These are phyloP conservation scores for Tringa solitaria DNA, from an alignment of 2,113 vertebrate genomes.

Conservation along the genomic window DNA sequence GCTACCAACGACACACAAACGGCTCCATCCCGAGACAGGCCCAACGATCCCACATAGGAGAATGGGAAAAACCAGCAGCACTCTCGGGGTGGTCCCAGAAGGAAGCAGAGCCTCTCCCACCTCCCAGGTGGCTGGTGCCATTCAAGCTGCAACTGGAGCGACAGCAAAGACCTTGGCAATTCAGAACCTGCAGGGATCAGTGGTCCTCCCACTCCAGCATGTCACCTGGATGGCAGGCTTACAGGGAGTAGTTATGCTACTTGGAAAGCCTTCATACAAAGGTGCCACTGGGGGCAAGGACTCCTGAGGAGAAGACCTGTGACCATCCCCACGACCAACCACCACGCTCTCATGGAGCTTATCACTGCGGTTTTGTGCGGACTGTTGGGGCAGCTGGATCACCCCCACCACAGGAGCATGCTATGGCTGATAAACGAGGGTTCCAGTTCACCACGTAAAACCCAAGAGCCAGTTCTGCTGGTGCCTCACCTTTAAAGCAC, in stretches of 20 bases:
- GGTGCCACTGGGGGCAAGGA: neutral
- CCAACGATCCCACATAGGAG: accelerated
- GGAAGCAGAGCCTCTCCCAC: neutral
- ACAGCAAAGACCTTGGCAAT: neutral
- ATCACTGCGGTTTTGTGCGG: neutral
- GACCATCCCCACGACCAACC: accelerated
- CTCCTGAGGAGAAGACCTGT: neutral
- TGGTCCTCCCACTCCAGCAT: neutral
- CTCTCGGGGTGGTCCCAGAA: neutral
- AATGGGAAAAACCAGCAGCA: neutral
- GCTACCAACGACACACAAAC: accelerated
- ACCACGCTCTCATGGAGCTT: accelerated
- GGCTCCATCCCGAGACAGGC: accelerated
- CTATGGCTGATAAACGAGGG: neutral
- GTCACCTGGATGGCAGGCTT: neutral
- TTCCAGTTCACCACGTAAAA: accelerated
- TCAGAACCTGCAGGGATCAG: neutral
- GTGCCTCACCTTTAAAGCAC: neutral
- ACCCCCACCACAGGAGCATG: accelerated
- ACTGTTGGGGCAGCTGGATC: neutral
- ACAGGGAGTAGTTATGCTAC: neutral
- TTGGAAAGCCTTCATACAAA: neutral
- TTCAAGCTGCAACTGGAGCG: neutral
- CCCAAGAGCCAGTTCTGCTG: neutral
- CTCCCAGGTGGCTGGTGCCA: neutral